Evolutionary conservation across 2,797 vertebrate species (phyloP), one percentile per base, ranked within the genome.

Genomic region (Coracias cyanogaster): DNA sequence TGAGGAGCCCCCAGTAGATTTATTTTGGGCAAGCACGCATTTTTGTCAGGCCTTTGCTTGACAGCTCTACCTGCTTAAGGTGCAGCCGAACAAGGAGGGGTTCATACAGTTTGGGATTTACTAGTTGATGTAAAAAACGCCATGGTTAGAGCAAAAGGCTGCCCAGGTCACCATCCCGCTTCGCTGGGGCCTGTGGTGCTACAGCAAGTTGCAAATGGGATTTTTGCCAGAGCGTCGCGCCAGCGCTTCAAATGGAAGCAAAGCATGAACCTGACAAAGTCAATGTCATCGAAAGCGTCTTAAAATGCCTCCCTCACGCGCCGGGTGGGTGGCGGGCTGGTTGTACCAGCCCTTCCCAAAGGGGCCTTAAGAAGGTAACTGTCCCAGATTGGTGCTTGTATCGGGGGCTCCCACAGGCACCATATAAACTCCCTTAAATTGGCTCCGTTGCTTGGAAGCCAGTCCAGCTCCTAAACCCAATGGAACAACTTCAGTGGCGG

Each of bases 241-340:
- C 58, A 13, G 52, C 35, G 62, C 28, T 9, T 18, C 6, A 39
- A 46, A 39, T 2, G 6, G 33, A 45, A 74, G 39, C 26, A 15
- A 37, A 82, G 19, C 4, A 24, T 4, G 8, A 41, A 13, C 1
- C 0, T 0, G 9, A 41, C 46, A 51, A 87, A 54, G 29, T 6
- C 74, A n/a, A 2, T 5, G 12, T 9, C 52, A 64, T 9, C 3
- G 2, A 48, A 61, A 20, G 13, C 58, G 11, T 6, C 72, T 60
- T 9, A 2, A 62, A 25, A 19, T 13, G 33, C 14, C 1, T 24
- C 31, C 37, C 45, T 33, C 16, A 0, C 28, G 7, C 28, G 7
- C 5, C 46, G 25, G 52, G 20, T 6, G 49, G 5, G 1, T 1
- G 7, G 28, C 15, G 54, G 52, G 37, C 24, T 37, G 70, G 48